Evolutionary conservation across 2,888 invertebrate genomes (phyloP), one percentile per base, ranked within the genome.

Genomic region (Proisotoma minuta): DNA sequence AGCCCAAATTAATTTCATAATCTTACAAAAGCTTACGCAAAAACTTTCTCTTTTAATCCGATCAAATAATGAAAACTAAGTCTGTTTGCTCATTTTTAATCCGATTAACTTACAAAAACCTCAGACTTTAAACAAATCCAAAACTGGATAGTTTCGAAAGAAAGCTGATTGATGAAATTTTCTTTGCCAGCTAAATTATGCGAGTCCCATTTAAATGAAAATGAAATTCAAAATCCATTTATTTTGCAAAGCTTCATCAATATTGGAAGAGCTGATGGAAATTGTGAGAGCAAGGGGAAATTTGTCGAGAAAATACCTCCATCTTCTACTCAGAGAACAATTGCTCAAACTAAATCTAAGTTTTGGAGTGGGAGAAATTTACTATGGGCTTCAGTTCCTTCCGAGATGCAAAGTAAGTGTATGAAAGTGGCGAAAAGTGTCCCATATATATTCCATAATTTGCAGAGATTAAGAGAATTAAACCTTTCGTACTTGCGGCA

Each of bases 401-500:
- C 64, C 70, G 24, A 64, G 76, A 54, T 75, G 76, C 71, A 73
- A 73, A 71, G 75, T 75, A 69, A 68, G 27, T 24, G 18, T 51
- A 27, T 15, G 34, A 34, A 34, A 34, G 8, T 34, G 34, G 34
- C 34, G 8, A 34, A 34, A 8, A 34, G 15, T 10, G 15, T 34
- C 34, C 15, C 34, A 34, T 15, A 10, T 8, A 8, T 15, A 34
- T 34, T 34, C 34, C 15, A 34, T 34, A 40, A 59, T 56, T 58
- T 60, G 2, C 39, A 70, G 69, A 63, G 72, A 57, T 68, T 77
- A 23, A 70, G 72, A 23, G 66, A 72, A 4, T 59, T 77, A 58
- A 75, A 75, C 60, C 63, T 77, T 49, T 74, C 76, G 0, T 77
- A 76, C 62, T 68, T 76, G 51, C 65, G 75, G 0, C 75, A 75